Conservation (phyloP, 2,113 vertebrate genomes). For the Anolis sagrei region DNA sequence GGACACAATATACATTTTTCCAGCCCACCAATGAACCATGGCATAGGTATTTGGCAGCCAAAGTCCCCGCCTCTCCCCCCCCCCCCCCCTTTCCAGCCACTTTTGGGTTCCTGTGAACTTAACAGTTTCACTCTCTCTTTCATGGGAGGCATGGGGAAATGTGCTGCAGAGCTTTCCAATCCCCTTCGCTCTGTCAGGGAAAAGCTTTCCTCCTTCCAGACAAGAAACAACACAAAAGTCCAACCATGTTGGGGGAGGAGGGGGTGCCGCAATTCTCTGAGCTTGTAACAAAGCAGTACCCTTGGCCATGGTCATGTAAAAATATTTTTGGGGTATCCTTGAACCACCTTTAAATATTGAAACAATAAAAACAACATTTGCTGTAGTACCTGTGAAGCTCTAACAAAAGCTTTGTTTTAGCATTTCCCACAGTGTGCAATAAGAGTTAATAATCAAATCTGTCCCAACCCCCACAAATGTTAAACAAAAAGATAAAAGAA, state of each 20-base stretch:
- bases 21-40: background rate
- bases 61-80: background rate
- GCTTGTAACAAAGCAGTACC: constrained; percentile 64
- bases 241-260: constrained; percentile 12
- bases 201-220: constrained; percentile 24
- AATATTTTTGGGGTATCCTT: constrained; percentile 80
- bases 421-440: constrained; percentile 81
- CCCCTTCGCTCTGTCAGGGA: background rate
- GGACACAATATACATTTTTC: background rate
- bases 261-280: constrained; percentile 54
- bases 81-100: background rate
- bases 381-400: constrained; percentile 81
- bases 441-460: constrained; percentile 88
- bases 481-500: constrained; percentile 90
- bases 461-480: constrained; percentile 85
- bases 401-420: constrained; percentile 87
- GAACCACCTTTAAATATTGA: constrained; percentile 79
- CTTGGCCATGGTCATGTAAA: constrained; percentile 76
- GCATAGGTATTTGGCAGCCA: background rate
- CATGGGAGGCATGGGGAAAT: background rate
- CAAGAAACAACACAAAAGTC: constrained; percentile 9
- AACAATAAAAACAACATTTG: constrained; percentile 84
- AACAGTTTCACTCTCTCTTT: constrained; percentile 18
- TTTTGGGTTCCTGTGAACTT: background rate
- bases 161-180: constrained; percentile 2